Evolutionary conservation across 2,888 invertebrate species (phyloP).

Genomic region (Osedax frankpressi): DNA sequence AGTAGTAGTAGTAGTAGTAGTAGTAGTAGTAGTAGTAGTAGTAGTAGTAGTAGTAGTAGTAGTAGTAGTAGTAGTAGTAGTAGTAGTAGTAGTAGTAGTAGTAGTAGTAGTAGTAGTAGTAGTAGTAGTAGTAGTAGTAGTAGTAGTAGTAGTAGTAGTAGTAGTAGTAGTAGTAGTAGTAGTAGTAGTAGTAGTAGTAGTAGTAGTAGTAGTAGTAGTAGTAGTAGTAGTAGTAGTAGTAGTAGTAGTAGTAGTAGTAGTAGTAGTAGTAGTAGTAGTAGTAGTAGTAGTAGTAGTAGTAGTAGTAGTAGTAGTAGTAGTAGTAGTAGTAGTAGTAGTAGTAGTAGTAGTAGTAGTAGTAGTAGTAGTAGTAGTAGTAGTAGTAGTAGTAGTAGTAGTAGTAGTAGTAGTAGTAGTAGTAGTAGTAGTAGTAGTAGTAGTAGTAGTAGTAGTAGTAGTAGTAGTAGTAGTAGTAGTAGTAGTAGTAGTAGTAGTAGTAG

Average conservation of each 20-base stretch:
- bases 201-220: slow-evolving; percentile 24
- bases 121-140: slow-evolving; percentile 24
- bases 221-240: background rate
- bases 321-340: slow-evolving; percentile 23
- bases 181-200: slow-evolving; percentile 24
- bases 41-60: slow-evolving; percentile 17
- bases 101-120: slow-evolving; percentile 24
- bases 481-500: slow-evolving; percentile 25
- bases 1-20: slow-evolving; percentile 12
- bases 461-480: slow-evolving; percentile 25
- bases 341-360: slow-evolving; percentile 17
- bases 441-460: slow-evolving; percentile 26
- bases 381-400: slow-evolving; percentile 11
- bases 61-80: slow-evolving; percentile 14
- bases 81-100: slow-evolving; percentile 23
- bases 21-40: slow-evolving; percentile 16
- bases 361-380: slow-evolving; percentile 13
- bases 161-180: slow-evolving; percentile 23
- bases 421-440: slow-evolving; percentile 26
- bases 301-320: slow-evolving; percentile 24
- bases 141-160: slow-evolving; percentile 23
- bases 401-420: slow-evolving; percentile 17
- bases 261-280: slow-evolving; percentile 14
- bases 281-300: slow-evolving; percentile 23
- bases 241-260: background rate